These are phyloP conservation scores for Sebastes oblongus DNA, from an alignment of 2,797 vertebrate genomes.

Conservation along the genomic window DNA sequence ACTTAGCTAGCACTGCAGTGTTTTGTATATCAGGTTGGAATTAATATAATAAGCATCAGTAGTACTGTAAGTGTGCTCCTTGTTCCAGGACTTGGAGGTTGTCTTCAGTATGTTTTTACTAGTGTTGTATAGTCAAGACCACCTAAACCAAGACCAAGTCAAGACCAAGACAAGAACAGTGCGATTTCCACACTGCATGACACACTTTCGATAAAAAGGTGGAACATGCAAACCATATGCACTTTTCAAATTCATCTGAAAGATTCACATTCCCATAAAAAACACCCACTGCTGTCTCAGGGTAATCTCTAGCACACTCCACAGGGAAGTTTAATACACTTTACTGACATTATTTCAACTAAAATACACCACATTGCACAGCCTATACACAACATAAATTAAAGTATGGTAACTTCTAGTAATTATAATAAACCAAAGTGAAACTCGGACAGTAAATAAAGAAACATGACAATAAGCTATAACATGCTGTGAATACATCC, in stretches of 20 bases:
- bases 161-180: too few relatives aligned
- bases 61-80: background rate
- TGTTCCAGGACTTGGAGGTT: background rate
- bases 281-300: too few relatives aligned
- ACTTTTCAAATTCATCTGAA: too few relatives aligned
- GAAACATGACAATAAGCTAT: background rate
- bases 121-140: too few relatives aligned
- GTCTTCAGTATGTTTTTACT: background rate
- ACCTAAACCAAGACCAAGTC: too few relatives aligned
- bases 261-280: too few relatives aligned
- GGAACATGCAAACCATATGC: too few relatives aligned
- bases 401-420: background rate
- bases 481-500: background rate
- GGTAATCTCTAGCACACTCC: too few relatives aligned
- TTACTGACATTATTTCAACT: too few relatives aligned
- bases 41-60: background rate
- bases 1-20: background rate
- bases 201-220: too few relatives aligned
- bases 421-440: background rate
- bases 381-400: background rate
- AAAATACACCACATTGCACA: background rate
- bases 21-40: background rate
- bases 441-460: background rate
- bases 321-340: too few relatives aligned
- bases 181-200: too few relatives aligned